Base-by-base conservation (phyloP, 2,888 invertebrate genomes). In the Acleris holmiana region DNA sequence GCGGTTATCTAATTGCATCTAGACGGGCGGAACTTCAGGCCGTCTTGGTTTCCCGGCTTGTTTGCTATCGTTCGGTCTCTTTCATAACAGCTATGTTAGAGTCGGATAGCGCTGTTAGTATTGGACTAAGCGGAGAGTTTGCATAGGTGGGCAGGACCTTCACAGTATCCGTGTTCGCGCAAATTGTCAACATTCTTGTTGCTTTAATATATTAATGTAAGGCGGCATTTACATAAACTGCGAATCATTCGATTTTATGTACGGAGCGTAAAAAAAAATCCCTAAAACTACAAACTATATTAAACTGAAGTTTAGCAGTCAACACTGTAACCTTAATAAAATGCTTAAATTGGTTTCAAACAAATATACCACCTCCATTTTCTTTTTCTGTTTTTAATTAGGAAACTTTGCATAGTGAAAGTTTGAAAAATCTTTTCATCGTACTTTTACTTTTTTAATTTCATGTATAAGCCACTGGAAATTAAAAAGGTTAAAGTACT, bases 1-100 rank as follows among this genome's bases (percentile, higher is more conserved):
- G 74, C 73, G 71, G 74, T 76, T 80, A 79, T 83, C 81, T 86
- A 81, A 86, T 86, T 83, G 78, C 77, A 83, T 82, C 77, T 79
- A 75, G 74, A 75, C 71, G 74, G 73, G 75, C 76, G 75, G 77
- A 78, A 78, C 77, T 68, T 67, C 73, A 68, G 58, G 47, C 50
- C 56, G 19, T 51, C 40, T 53, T 56, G 51, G 60, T 57, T 48
- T 58, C 40, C 13, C 23, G 44, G 49, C 54, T 62, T 48, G 56
- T 41, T 58, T 58, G 40, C 50, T 41, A 53, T 51, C 44, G 17
- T 51, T 19, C 47, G 58, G 19, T 57, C 56, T 51, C 47, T 47
- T 58, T 63, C 47, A 40, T 47, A 25, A 19, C 18, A 7, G 35
- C 51, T 47, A 7, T 41, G 51, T 48, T 6, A 53, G 63, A 53